Evolutionary conservation across 2,888 invertebrate species (phyloP), one percentile per base, ranked within the genome.

Genomic region (Catocala nupta): DNA sequence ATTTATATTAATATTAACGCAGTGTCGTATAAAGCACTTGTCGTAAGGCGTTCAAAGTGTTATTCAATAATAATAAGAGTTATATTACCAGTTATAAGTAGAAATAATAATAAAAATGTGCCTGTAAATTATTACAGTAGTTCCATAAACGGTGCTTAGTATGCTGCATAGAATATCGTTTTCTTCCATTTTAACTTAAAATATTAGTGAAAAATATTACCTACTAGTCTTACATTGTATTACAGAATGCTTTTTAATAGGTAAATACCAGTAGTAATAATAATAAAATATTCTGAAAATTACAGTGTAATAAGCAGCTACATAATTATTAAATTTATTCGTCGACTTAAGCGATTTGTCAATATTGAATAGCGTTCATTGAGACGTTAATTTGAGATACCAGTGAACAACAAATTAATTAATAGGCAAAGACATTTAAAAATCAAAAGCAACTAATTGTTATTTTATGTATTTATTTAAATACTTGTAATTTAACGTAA

Each of bases 71-170:
- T 67, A 74, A 66, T 74, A 77, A 63, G 69, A 65, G 54, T 70
- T 70, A 63, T 77, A 73, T 75, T 76, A 82, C 78, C 81, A 82
- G 65, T 79, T 72, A 74, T 72, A 57, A 77, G 73, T 73, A 76
- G 73, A 82, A 75, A 80, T 64, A 64, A 54, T 65, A 79, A 83
- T 71, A 67, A 66, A 25, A 75, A 86, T 81, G 91, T 92, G 92
- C 90, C 91, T 91, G 85, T 90, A 86, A 84, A 80, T 82, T 71
- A 68, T 70, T 69, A 79, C 78, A 81, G 81, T 78, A 83, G 86
- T 89, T 89, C 81, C 86, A 81, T 59, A 77, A 55, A 68, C 82
- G 92, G 91, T 92, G 92, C 91, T 90, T 85, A 73, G 60, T 73
- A 58, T 50, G 64, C 80, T 76, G 79, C 75, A 67, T 75, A 76